Percentiles rank a stretch among this genome's conserved stretches.
Conservation (phyloP, 1,140 invertebrate genomes). For the Ylistrum balloti region DNA sequence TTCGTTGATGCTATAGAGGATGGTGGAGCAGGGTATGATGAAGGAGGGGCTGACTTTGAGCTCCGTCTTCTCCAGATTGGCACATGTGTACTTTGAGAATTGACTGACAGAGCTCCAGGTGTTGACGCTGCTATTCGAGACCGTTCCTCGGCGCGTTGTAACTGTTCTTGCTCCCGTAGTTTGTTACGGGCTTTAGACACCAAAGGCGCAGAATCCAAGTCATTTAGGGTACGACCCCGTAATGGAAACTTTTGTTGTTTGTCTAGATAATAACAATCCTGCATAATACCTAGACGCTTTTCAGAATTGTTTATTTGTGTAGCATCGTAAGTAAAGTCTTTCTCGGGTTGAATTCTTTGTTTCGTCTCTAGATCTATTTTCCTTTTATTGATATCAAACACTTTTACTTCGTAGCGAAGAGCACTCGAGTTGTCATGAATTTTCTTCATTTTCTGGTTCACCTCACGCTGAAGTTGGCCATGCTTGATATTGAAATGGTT, state of each 20-base stretch:
- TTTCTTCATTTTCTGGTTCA: slow-evolving; percentile 67
- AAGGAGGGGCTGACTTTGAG: slow-evolving; percentile 68
- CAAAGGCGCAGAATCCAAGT: slow-evolving; percentile 70
- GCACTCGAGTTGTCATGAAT: slow-evolving; percentile 72
- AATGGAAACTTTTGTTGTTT: slow-evolving; percentile 73
- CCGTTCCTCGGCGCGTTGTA: slow-evolving; percentile 63
- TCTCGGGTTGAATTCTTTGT: slow-evolving; percentile 71
- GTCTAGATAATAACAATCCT: slow-evolving; percentile 74
- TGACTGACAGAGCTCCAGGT: slow-evolving; percentile 52
- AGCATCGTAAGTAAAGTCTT: slow-evolving; percentile 77
- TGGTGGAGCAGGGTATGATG: slow-evolving; percentile 53
- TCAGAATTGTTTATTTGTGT: slow-evolving; percentile 71
- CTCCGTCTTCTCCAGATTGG: slow-evolving; percentile 55
- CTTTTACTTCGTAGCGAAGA: slow-evolving; percentile 75
- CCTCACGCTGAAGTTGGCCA: slow-evolving; percentile 69
- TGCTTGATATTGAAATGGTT: slow-evolving; percentile 70
- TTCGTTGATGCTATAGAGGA: slow-evolving; percentile 9
- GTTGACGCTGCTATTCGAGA: slow-evolving; percentile 52
- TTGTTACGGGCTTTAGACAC: slow-evolving; percentile 73
- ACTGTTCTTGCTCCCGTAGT: slow-evolving; percentile 58
- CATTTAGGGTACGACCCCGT: slow-evolving; percentile 65
- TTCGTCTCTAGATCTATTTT: slow-evolving; percentile 72
- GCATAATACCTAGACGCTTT: slow-evolving; percentile 71
- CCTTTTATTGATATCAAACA: slow-evolving; percentile 77
- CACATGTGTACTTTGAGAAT: slow-evolving; percentile 45